Percentiles rank a stretch among this genome's conserved stretches.
Conservation (phyloP, 23 tunicate species). For the Halocynthia roretzi region DNA sequence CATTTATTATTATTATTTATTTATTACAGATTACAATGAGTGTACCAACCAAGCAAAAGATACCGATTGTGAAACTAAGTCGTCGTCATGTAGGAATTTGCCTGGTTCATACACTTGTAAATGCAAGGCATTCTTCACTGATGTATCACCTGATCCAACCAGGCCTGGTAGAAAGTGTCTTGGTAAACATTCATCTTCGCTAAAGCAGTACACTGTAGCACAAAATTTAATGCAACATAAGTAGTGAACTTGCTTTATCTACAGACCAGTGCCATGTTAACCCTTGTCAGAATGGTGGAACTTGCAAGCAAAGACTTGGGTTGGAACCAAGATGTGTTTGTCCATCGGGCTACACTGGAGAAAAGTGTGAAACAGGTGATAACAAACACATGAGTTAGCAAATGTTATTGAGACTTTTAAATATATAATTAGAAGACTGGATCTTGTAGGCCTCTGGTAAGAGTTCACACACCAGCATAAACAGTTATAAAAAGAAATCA, state of each 20-base stretch:
- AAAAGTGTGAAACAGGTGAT: slow-evolving; percentile 19
- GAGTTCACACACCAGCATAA: too few species aligned
- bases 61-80: slow-evolving; percentile 10
- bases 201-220: not conserved
- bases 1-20: too few species aligned
- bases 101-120: slow-evolving; percentile 20
- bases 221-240: not conserved
- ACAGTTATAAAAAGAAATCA: too few species aligned
- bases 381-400: not conserved
- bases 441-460: too few species aligned
- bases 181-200: not conserved
- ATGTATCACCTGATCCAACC: not conserved
- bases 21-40: slow-evolving; percentile 11
- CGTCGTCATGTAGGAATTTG: slow-evolving; percentile 4
- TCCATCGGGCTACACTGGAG: slow-evolving; percentile 13
- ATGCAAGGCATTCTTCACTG: slow-evolving; percentile 5
- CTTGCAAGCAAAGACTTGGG: slow-evolving; percentile 22
- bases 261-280: slow-evolving; percentile 56
- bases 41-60: not conserved
- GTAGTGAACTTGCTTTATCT: not conserved
- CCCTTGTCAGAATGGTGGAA: slow-evolving; percentile 54
- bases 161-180: slow-evolving; percentile 19
- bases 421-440: too few species aligned
- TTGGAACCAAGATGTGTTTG: slow-evolving; percentile 22
- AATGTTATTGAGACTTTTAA: not conserved